Percentiles rank a stretch among this genome's conserved stretches.
These are phyloP conservation scores for Anguilla rostrata DNA, from an alignment of 2,113 vertebrate genomes.

Conservation along the genomic window DNA sequence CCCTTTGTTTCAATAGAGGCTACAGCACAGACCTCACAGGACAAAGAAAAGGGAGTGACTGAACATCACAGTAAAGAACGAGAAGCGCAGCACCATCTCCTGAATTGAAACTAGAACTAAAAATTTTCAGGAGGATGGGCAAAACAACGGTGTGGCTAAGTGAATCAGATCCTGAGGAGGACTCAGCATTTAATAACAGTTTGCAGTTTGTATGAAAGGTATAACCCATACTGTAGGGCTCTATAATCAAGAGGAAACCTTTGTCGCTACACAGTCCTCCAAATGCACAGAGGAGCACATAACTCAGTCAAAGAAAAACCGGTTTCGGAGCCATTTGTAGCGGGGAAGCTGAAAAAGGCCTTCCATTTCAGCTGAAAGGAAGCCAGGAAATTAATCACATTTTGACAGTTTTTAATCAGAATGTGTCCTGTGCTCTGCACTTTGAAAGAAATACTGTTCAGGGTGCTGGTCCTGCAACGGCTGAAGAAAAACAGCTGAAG, in stretches of 20 bases:
- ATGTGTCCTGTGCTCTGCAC: neutral
- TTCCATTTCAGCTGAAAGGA: neutral
- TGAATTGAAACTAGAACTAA: neutral
- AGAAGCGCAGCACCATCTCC: neutral
- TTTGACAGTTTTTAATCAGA: neutral
- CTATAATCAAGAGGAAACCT: neutral
- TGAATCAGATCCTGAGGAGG: neutral
- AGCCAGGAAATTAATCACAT: neutral
- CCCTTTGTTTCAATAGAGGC: neutral
- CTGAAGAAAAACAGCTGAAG: constrained; percentile 25
- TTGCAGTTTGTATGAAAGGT: neutral
- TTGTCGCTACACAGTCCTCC: neutral
- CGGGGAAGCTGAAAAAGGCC: neutral
- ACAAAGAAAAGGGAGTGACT: neutral
- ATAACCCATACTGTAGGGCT: neutral
- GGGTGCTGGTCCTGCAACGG: neutral
- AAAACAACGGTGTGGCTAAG: neutral
- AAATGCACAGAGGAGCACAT: neutral
- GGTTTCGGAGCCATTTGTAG: neutral
- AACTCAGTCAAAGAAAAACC: neutral
- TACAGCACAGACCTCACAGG: neutral
- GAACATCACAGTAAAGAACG: neutral
- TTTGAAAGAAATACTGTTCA: neutral
- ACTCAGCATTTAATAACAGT: neutral
- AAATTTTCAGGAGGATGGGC: neutral